These are phyloP conservation scores for Acanthochromis polyacanthus DNA, from an alignment of 2,113 vertebrate genomes.

Conservation along the genomic window DNA sequence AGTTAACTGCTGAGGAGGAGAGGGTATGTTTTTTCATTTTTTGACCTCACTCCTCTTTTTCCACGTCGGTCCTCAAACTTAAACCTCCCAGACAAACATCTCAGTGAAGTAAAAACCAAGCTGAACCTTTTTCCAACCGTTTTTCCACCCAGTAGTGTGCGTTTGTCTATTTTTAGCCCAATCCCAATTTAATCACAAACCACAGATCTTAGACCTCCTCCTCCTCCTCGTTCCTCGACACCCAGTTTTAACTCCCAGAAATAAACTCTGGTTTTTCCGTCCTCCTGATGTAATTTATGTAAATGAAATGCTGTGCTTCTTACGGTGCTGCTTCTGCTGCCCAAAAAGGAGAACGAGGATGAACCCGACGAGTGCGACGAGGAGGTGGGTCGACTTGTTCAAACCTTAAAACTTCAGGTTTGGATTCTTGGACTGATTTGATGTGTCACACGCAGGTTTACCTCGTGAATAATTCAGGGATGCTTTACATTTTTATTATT, in stretches of 20 bases:
- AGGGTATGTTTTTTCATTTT: constrained; percentile 75
- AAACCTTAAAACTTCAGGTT: not conserved
- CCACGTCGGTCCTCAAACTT: not conserved
- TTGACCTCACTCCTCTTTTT: not conserved
- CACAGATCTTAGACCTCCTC: not conserved
- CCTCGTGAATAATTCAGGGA: too few species aligned
- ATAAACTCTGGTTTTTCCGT: not conserved
- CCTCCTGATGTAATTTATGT: not conserved
- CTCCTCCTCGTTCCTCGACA: not conserved
- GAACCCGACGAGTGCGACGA: constrained; percentile 80
- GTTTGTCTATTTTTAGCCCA: constrained; percentile 12
- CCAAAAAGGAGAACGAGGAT: constrained; percentile 81
- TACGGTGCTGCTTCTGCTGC: constrained; percentile 21
- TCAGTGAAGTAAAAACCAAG: not conserved
- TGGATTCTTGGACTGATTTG: not conserved
- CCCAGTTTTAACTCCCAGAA: constrained; percentile 8
- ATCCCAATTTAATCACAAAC: constrained; percentile 15
- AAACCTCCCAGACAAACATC: not conserved
- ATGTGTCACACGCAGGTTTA: too few species aligned
- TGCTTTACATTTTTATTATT: too few species aligned
- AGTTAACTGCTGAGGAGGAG: constrained; percentile 84
- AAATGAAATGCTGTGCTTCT: not conserved
- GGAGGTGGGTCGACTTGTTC: constrained; percentile 76
- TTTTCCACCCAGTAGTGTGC: not conserved
- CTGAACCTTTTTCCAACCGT: not conserved